Evolutionary conservation across 2,113 vertebrate species (phyloP).

Genomic region (Percopsis transmontana): DNA sequence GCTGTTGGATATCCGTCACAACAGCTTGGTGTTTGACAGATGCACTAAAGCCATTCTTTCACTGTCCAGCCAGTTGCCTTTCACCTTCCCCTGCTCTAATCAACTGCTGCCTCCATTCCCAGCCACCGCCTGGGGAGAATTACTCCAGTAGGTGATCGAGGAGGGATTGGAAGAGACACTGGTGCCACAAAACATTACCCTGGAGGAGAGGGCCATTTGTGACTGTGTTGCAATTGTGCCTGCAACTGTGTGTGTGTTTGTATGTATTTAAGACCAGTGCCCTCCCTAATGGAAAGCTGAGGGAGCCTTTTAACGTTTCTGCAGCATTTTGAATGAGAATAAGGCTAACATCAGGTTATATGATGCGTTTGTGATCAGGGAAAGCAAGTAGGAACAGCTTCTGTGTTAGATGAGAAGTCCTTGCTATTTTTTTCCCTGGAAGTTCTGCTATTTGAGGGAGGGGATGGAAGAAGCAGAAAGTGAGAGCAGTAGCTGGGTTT

Average conservation of each 20-base stretch:
- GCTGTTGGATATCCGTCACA: slow-evolving; percentile 12
- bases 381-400: background rate
- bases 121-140: slow-evolving; percentile 42
- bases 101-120: slow-evolving; percentile 56
- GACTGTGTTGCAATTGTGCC: slow-evolving; percentile 1
- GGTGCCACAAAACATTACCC: slow-evolving; percentile 50
- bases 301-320: too few species aligned
- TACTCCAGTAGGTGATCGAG: slow-evolving; percentile 48
- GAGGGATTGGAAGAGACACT: slow-evolving; percentile 34
- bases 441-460: background rate
- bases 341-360: background rate
- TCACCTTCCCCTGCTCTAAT: slow-evolving; percentile 51
- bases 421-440: too few species aligned
- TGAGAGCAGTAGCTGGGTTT: slow-evolving; percentile 2
- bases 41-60: slow-evolving; percentile 30
- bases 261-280: background rate
- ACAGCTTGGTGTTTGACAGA: slow-evolving; percentile 23
- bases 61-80: slow-evolving; percentile 31
- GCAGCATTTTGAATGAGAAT: background rate
- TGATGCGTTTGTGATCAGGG: background rate
- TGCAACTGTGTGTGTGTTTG: background rate
- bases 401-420: too few species aligned
- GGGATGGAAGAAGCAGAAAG: background rate
- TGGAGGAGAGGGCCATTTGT: slow-evolving; percentile 26
- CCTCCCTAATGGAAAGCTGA: too few species aligned